Percentiles rank a stretch among this genome's conserved stretches.
phyloP scores from a whole-genome alignment of 2,113 vertebrate species.

The Zosterops lateralis region DNA sequence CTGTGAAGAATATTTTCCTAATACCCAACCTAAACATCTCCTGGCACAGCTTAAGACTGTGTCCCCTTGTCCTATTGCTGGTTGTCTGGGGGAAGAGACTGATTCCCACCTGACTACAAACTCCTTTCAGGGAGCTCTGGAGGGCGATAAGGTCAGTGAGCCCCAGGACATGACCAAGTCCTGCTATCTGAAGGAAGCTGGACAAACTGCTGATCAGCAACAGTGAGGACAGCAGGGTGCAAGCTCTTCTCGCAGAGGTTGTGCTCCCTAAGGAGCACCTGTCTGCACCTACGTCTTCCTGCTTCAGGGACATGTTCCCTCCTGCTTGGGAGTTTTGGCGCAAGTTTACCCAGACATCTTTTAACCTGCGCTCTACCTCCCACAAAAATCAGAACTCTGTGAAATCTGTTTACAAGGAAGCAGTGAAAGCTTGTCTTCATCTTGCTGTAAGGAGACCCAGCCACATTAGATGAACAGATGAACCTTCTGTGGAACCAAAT shows the following conservation, averaged over 20 bases:
- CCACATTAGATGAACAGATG: not conserved
- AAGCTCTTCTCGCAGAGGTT: not conserved
- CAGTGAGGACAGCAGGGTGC: not conserved
- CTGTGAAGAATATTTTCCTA: not conserved
- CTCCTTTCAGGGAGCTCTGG: not conserved
- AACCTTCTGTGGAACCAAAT: not conserved
- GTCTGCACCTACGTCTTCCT: not conserved
- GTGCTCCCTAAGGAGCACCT: not conserved
- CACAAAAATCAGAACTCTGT: not conserved
- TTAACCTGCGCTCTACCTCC: not conserved
- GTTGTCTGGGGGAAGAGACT: not conserved
- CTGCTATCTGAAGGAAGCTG: not conserved
- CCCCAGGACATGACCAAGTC: not conserved
- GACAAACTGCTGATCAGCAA: not conserved
- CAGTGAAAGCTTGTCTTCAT: not conserved
- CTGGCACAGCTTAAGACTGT: fast-evolving
- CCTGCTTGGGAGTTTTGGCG: not conserved
- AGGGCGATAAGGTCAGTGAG: not conserved
- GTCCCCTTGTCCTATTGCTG: fast-evolving
- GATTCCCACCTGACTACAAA: not conserved
- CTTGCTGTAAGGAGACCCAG: not conserved
- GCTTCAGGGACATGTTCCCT: not conserved
- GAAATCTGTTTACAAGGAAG: not conserved
- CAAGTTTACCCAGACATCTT: not conserved
- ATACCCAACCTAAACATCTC: not conserved